phyloP scores from a whole-genome alignment of 2,113 vertebrate species.

The Scolopax mira region DNA sequence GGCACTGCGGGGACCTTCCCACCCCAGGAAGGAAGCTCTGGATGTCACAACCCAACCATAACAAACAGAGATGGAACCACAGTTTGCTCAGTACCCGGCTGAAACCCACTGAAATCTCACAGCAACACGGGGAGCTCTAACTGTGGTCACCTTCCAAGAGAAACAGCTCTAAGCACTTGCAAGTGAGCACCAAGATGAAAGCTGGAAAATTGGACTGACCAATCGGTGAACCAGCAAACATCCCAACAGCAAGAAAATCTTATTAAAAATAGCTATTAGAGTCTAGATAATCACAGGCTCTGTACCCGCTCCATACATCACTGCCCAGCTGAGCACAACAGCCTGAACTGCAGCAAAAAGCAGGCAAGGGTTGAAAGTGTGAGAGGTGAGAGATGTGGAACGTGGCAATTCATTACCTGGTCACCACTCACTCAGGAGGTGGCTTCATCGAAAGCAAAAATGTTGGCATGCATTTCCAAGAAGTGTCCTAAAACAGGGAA shows the following conservation, averaged over 20 bases:
- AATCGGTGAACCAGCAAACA: background rate
- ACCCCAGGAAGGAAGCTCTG: background rate
- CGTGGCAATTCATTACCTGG: background rate
- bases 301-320: background rate
- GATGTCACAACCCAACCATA: background rate
- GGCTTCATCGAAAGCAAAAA: background rate
- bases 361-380: background rate
- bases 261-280: background rate
- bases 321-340: background rate
- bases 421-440: background rate
- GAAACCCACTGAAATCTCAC: background rate
- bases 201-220: background rate
- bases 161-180: background rate
- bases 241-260: background rate
- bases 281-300: background rate
- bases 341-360: background rate
- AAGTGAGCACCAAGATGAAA: background rate
- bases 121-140: rapidly evolving
- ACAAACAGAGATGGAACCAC: background rate
- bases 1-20: background rate
- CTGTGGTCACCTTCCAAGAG: background rate
- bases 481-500: rapidly evolving
- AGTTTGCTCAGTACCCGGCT: background rate
- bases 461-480: background rate
- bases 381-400: background rate